phyloP scores from a whole-genome alignment of 1,140 invertebrate genomes.

The Ditylenchus dipsaci region DNA sequence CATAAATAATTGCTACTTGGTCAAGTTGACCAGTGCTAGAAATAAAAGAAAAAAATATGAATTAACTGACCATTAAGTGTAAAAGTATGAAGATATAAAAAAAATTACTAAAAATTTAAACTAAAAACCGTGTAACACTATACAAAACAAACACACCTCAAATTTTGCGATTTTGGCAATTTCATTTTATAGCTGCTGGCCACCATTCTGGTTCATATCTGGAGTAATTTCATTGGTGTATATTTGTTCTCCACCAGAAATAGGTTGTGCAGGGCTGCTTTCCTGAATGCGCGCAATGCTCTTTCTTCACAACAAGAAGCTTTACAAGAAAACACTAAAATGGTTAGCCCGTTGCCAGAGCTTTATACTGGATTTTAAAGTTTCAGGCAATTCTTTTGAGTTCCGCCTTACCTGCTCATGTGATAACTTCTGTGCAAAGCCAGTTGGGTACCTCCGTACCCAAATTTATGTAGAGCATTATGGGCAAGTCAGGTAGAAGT shows the following conservation, averaged over 20 bases:
- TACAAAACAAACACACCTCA: no score
- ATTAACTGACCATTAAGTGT: background rate
- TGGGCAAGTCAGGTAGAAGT: slow-evolving; percentile 28
- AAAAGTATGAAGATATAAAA: no score
- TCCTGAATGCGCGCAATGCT: slow-evolving; percentile 53
- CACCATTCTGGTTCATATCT: slow-evolving; percentile 49
- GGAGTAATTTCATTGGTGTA: slow-evolving; percentile 52
- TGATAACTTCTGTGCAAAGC: slow-evolving; percentile 43
- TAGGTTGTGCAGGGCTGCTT: slow-evolving; percentile 45
- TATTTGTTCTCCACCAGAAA: slow-evolving; percentile 42
- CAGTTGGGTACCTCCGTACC: slow-evolving; percentile 43
- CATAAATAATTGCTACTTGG: no score
- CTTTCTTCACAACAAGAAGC: slow-evolving; percentile 43
- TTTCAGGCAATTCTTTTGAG: slow-evolving; percentile 45
- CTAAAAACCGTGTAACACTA: no score
- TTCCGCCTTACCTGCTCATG: slow-evolving; percentile 43
- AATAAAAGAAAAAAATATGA: no score
- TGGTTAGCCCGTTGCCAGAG: slow-evolving; percentile 30
- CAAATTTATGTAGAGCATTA: slow-evolving; percentile 51
- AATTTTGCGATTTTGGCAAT: no score
- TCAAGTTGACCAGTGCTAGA: no score
- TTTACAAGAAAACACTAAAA: slow-evolving; percentile 29
- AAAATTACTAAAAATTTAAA: no score
- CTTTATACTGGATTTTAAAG: background rate
- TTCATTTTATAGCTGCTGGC: slow-evolving; percentile 53